Evolutionary conservation across 2,888 invertebrate genomes (phyloP).

Genomic region (Ormyrus pomaceus): DNA sequence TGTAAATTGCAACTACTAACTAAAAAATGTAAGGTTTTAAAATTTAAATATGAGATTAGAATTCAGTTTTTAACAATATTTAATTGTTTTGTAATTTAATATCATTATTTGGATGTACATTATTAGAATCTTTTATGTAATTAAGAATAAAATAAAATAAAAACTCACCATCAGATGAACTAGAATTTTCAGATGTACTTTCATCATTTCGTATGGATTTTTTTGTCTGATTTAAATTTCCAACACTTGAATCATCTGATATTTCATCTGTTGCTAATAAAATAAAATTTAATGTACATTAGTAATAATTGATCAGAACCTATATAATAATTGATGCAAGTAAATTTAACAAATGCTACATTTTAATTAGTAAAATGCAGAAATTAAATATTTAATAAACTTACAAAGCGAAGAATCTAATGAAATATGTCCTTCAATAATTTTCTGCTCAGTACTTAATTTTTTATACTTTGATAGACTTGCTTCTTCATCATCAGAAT

Average conservation of each 20-base stretch:
- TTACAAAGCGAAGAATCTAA: too few species aligned
- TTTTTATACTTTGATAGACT: slow-evolving; percentile 32
- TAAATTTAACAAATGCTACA: too few species aligned
- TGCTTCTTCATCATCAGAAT: slow-evolving; percentile 16
- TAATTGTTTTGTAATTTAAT: neutral
- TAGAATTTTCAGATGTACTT: neutral
- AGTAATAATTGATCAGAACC: neutral
- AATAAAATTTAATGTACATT: neutral
- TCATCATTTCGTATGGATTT: neutral
- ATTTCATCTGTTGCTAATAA: slow-evolving; percentile 12
- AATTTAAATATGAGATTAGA: too few species aligned
- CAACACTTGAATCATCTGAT: neutral
- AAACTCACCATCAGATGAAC: slow-evolving; percentile 1
- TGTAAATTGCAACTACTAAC: too few species aligned
- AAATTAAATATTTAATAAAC: too few species aligned
- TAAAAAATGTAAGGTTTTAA: too few species aligned
- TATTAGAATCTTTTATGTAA: neutral
- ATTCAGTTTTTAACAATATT: neutral
- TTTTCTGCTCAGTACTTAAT: slow-evolving; percentile 6
- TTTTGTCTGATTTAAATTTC: neutral
- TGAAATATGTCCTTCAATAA: neutral
- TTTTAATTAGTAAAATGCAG: too few species aligned
- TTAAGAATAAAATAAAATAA: neutral
- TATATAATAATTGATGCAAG: neutral
- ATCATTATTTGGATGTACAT: neutral